Conservation (phyloP, 2,888 invertebrate genomes). For the Cosmorhoe ocellata region DNA sequence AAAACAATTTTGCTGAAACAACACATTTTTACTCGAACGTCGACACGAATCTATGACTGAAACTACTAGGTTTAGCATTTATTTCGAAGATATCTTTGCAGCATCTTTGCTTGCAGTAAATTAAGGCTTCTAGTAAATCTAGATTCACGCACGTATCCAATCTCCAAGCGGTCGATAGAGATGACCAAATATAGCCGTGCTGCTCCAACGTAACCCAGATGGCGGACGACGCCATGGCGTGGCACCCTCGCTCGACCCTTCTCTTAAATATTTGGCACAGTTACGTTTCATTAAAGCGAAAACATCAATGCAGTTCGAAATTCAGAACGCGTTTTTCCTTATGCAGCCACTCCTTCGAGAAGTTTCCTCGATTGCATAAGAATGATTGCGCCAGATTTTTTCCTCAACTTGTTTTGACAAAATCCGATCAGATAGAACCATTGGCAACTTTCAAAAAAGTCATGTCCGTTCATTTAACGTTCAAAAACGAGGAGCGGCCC, state of each 20-base stretch:
- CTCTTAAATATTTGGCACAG: slow-evolving; percentile 49
- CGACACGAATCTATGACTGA: slow-evolving; percentile 48
- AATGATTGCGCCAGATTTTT: slow-evolving; percentile 9
- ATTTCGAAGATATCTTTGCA: slow-evolving; percentile 10
- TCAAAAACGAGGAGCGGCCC: slow-evolving; percentile 25
- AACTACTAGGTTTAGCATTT: slow-evolving; percentile 49
- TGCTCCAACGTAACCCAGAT: slow-evolving; percentile 60
- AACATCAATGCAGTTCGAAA: slow-evolving; percentile 23
- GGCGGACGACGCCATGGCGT: slow-evolving; percentile 48
- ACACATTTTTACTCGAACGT: slow-evolving; percentile 39
- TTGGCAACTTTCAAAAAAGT: slow-evolving; percentile 26
- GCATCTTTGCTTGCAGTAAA: no score
- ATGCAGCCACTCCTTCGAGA: slow-evolving; percentile 21
- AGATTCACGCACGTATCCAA: slow-evolving; percentile 31
- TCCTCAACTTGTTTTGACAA: slow-evolving; percentile 10
- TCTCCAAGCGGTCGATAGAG: slow-evolving; percentile 48
- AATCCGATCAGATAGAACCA: slow-evolving; percentile 8
- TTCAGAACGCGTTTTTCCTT: slow-evolving; percentile 29
- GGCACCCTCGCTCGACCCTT: slow-evolving; percentile 62
- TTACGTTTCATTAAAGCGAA: slow-evolving; percentile 47
- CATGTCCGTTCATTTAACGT: slow-evolving; percentile 12
- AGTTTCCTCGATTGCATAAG: slow-evolving; percentile 7
- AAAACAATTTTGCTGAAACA: slow-evolving; percentile 11
- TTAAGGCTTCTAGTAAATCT: slow-evolving; percentile 33
- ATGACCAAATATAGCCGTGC: slow-evolving; percentile 44